Percentiles rank a stretch among this genome's conserved stretches.
phyloP scores from a whole-genome alignment of 2,113 vertebrate species.

The Petaurus breviceps region DNA sequence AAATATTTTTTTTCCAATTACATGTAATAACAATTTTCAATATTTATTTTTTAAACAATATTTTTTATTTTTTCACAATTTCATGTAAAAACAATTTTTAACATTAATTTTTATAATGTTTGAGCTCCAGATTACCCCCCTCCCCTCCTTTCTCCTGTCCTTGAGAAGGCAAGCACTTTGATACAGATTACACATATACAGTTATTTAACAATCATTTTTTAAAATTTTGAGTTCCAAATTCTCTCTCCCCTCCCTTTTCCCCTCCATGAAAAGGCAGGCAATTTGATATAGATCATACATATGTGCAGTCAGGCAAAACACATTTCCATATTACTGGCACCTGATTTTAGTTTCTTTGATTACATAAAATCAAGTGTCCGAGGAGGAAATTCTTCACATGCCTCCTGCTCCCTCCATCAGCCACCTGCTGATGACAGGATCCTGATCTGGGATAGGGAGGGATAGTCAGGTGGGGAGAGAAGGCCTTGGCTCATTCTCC shows the following conservation, averaged over 20 bases:
- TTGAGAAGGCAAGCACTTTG: not conserved
- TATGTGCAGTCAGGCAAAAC: not conserved
- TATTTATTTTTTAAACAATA: not conserved
- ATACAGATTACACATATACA: not conserved
- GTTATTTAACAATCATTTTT: not conserved
- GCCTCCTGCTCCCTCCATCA: not conserved
- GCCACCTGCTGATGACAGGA: not conserved
- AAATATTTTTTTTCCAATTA: not conserved
- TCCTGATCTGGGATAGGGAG: not conserved
- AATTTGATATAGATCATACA: not conserved
- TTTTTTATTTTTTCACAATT: not conserved
- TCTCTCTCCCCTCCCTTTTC: too few species aligned
- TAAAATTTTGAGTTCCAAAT: not conserved
- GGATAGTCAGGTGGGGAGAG: not conserved
- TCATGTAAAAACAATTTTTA: not conserved
- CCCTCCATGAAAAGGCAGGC: not conserved
- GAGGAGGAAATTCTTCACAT: not conserved
- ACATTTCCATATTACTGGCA: not conserved
- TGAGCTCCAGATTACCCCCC: not conserved
- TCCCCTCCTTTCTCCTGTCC: not conserved
- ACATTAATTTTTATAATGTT: not conserved
- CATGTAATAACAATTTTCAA: not conserved
- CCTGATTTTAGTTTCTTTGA: not conserved
- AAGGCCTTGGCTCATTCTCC: not conserved
- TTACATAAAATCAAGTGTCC: not conserved